phyloP scores from a whole-genome alignment of 2,888 invertebrate species.

The Digitonthophagus gazella region DNA sequence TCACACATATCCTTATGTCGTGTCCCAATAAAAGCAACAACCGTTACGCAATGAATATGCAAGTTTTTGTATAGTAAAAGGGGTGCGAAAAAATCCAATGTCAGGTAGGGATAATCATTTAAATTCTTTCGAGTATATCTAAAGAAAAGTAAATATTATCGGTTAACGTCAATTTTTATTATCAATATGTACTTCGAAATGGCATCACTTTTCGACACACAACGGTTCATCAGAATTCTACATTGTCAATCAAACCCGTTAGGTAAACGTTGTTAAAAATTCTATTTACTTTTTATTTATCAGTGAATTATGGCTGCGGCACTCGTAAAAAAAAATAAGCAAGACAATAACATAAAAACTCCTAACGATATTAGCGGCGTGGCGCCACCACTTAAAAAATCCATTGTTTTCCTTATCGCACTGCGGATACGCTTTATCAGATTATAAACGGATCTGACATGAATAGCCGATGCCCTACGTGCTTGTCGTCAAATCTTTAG shows the following conservation, averaged over 20 bases:
- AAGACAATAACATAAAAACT: not conserved
- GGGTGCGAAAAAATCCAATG: not conserved
- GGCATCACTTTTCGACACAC: too few species aligned
- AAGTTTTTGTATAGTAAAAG: not conserved
- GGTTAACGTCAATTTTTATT: too few species aligned
- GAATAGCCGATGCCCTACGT: not conserved
- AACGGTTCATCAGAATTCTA: too few species aligned
- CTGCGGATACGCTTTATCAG: not conserved
- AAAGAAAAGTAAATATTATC: too few species aligned
- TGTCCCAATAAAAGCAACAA: slow-evolving; percentile 8
- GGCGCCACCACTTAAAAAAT: not conserved
- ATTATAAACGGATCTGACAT: not conserved
- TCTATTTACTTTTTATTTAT: not conserved
- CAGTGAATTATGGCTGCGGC: not conserved
- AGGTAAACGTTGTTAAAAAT: too few species aligned
- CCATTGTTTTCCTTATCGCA: not conserved
- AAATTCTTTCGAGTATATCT: too few species aligned
- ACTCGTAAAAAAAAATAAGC: not conserved
- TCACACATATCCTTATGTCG: not conserved
- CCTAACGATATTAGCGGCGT: not conserved
- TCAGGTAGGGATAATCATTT: too few species aligned
- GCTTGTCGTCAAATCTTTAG: not conserved
- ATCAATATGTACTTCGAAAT: too few species aligned
- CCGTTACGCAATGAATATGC: slow-evolving; percentile 15
- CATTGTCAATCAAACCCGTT: too few species aligned